Evolutionary conservation across 92 coral and sea anemone genomes (phyloP).

Genomic region (Heteractis magnifica): DNA sequence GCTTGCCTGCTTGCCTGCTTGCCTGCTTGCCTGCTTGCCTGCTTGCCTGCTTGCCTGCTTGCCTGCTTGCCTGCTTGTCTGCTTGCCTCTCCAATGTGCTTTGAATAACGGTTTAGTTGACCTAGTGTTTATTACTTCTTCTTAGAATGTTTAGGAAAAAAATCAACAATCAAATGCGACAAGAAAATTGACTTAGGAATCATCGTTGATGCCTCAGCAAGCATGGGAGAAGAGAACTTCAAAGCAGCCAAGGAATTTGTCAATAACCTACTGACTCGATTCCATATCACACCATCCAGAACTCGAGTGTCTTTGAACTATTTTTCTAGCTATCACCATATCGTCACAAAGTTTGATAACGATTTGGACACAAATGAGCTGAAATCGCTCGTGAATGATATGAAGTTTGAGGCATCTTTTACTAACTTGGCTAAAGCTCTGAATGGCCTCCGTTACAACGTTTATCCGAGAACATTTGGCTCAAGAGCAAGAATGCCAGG

Average conservation of each 20-base stretch:
- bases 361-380: conserved; percentile 7
- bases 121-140: not conserved
- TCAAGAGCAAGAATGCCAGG: conserved; percentile 37
- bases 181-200: conserved; percentile 49
- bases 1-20: too few relatives aligned
- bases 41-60: too few relatives aligned
- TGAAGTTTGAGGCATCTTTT: conserved; percentile 43
- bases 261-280: conserved; percentile 20
- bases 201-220: conserved; percentile 51
- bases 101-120: too few relatives aligned
- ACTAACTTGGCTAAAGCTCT: conserved; percentile 23
- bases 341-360: conserved; percentile 29
- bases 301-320: conserved; percentile 41
- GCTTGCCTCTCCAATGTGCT: not conserved
- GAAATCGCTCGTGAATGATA: not conserved
- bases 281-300: conserved; percentile 15
- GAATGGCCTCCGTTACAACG: conserved; percentile 12
- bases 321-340: conserved; percentile 37
- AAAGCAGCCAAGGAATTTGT: conserved; percentile 35
- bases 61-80: too few relatives aligned
- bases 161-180: conserved; percentile 16
- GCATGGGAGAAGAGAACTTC: conserved; percentile 48
- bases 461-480: conserved; percentile 31
- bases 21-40: too few relatives aligned
- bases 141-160: conserved; percentile 5